Evolutionary conservation across 2,113 vertebrate genomes (phyloP).

Genomic region (Austrofundulus limnaeus): DNA sequence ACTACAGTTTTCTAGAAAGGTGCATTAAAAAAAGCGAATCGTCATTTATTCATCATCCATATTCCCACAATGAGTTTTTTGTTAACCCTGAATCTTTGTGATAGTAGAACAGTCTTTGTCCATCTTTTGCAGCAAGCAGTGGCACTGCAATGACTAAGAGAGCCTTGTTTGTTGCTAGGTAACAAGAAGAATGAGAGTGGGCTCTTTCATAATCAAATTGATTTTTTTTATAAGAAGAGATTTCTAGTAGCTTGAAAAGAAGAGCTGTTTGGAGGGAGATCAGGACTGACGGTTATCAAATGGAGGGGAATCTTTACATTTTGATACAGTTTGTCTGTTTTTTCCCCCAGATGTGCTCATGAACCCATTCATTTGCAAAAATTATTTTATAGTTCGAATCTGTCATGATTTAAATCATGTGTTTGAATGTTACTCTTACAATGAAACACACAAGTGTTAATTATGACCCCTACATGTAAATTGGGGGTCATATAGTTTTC

Average conservation of each 20-base stretch:
- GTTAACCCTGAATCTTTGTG: conserved; percentile 12
- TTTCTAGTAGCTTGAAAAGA: conserved; percentile 59
- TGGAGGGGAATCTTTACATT: conserved; percentile 19
- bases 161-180: conserved; percentile 86
- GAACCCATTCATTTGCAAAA: not conserved
- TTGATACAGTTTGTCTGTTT: conserved; percentile 6
- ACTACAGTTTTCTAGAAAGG: not conserved
- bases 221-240: conserved; percentile 65
- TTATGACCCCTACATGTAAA: too few species aligned
- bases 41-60: conserved; percentile 22
- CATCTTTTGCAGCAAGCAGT: conserved; percentile 59
- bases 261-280: conserved; percentile 38
- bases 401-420: not conserved
- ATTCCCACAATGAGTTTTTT: conserved; percentile 4
- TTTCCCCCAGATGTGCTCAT: not conserved
- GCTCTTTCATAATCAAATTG: conserved; percentile 81
- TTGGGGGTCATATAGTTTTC: too few species aligned
- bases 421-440: not conserved
- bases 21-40: too few species aligned
- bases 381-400: conserved; percentile 18
- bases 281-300: conserved; percentile 40
- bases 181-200: conserved; percentile 80
- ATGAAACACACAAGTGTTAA: not conserved
- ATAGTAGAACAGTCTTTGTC: conserved; percentile 59
- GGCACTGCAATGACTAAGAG: conserved; percentile 77